Conservation (phyloP, 2,888 invertebrate species). For the Caradrina clavipalpis region DNA sequence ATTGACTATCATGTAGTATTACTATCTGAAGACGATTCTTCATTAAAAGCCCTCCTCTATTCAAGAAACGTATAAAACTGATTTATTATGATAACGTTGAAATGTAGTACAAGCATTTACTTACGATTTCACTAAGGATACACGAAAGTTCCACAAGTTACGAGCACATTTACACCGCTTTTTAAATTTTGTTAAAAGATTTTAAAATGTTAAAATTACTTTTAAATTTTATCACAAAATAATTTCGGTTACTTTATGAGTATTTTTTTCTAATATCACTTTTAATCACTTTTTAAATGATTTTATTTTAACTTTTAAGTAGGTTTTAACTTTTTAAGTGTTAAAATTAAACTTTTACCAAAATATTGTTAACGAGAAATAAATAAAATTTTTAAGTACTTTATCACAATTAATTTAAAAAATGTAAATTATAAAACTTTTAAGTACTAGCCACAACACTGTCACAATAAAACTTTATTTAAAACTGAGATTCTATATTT, state of each 20-base stretch:
- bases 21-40: constrained; percentile 11
- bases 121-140: constrained; percentile 58
- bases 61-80: constrained; percentile 42
- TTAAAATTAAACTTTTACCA: background rate
- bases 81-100: constrained; percentile 39
- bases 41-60: constrained; percentile 45
- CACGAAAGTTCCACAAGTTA: constrained; percentile 39
- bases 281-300: constrained; percentile 4
- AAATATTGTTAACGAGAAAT: background rate
- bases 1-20: background rate
- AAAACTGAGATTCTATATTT: constrained; percentile 33
- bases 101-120: constrained; percentile 48
- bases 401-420: constrained; percentile 11
- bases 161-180: constrained; percentile 37
- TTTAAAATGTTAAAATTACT: background rate
- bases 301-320: background rate
- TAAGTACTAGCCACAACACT: constrained; percentile 30
- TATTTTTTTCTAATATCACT: constrained; percentile 24
- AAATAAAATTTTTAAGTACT: constrained; percentile 17
- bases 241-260: constrained; percentile 10
- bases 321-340: background rate
- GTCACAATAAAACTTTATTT: constrained; percentile 8
- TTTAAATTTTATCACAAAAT: constrained; percentile 11
- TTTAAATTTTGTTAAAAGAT: background rate
- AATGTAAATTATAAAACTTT: background rate